These are phyloP conservation scores for Ceratotherium simum DNA, from an alignment of 2,113 vertebrate genomes.

Conservation along the genomic window DNA sequence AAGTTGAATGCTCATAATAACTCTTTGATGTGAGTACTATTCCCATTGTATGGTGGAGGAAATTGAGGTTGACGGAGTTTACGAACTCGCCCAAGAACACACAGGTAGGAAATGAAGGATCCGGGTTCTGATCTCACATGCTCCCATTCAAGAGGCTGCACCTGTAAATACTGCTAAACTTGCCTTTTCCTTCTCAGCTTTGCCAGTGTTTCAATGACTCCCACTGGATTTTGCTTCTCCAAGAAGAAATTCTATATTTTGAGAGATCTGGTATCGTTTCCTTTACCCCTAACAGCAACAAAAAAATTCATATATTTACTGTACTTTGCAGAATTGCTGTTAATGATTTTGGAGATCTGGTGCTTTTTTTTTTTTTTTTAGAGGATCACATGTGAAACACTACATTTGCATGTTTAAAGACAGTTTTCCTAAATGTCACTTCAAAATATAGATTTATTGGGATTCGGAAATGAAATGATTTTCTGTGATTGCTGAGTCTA, in stretches of 20 bases:
- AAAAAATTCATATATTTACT: not conserved
- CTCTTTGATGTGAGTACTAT: not conserved
- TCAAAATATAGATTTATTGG: constrained; percentile 67
- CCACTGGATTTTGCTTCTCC: not conserved
- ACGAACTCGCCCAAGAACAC: not conserved
- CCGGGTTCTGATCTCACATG: not conserved
- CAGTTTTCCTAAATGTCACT: constrained; percentile 71
- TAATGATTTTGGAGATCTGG: constrained; percentile 43
- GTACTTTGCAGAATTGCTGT: constrained; percentile 40
- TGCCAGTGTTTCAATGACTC: not conserved
- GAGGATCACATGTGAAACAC: not conserved
- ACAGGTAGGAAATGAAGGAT: not conserved
- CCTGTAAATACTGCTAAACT: not conserved
- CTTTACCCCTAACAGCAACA: not conserved
- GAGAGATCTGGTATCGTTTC: not conserved
- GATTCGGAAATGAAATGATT: constrained; percentile 51
- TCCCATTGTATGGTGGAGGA: not conserved
- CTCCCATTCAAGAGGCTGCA: not conserved
- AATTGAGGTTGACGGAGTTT: not conserved
- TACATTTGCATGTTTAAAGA: constrained; percentile 55
- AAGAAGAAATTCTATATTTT: not conserved
- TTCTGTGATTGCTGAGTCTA: constrained; percentile 40
- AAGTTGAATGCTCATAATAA: constrained; percentile 10
- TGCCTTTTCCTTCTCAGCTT: not conserved
- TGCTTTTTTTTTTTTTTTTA: not conserved